Conservation (phyloP, 2,797 vertebrate species). For the Sebastes itinus region DNA sequence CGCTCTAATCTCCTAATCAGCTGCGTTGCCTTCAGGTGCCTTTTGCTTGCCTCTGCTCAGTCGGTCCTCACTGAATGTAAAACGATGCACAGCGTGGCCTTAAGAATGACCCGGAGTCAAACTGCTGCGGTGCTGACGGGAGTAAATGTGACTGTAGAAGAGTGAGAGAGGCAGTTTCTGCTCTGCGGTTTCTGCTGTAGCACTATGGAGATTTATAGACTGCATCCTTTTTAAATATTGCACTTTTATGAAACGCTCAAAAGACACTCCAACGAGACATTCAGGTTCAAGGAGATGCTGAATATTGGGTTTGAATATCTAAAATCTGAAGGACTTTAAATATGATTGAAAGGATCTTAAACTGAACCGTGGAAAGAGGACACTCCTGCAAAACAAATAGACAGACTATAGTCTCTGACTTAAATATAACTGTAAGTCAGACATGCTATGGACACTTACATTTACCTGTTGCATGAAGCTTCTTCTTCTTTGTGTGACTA, state of each 20-base stretch:
- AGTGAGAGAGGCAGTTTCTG: neutral
- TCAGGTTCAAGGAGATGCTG: neutral
- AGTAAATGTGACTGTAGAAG: neutral
- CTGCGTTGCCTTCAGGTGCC: conserved; percentile 38
- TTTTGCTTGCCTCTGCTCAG: conserved; percentile 31
- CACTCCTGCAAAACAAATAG: too few species aligned
- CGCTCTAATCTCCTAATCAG: conserved; percentile 46
- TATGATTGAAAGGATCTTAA: neutral
- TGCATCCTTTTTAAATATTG: neutral
- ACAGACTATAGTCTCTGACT: too few species aligned
- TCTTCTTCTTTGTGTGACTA: too few species aligned
- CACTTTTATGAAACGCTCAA: neutral
- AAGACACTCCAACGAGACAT: neutral
- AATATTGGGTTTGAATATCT: neutral
- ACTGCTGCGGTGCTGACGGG: conserved; percentile 4
- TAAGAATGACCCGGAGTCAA: conserved; percentile 16
- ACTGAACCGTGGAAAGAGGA: neutral
- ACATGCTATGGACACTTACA: too few species aligned
- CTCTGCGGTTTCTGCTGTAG: neutral
- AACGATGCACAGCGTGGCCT: neutral
- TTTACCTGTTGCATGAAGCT: too few species aligned
- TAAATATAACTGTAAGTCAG: too few species aligned
- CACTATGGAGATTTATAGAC: neutral
- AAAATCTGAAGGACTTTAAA: neutral
- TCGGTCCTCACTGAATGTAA: neutral